Conservation (phyloP, 2,888 invertebrate genomes). For the Athripsodes cinereus region DNA sequence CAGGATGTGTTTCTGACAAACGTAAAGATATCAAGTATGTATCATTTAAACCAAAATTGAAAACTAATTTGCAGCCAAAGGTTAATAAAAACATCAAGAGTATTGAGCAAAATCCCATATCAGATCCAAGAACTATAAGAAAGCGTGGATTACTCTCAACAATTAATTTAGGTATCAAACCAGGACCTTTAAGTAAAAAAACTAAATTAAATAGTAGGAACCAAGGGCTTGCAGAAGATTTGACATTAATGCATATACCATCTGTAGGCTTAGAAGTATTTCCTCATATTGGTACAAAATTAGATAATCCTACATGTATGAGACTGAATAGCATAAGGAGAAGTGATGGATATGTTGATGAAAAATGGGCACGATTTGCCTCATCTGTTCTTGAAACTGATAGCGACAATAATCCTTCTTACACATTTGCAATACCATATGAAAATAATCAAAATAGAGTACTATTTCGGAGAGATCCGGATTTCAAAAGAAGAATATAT, state of each 20-base stretch:
- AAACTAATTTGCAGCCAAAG: neutral
- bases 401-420: constrained; percentile 33
- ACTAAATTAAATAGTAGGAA: constrained; percentile 35
- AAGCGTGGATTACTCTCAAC: constrained; percentile 31
- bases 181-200: constrained; percentile 53
- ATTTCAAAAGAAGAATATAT: constrained; percentile 13
- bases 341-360: constrained; percentile 40
- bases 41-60: constrained; percentile 4
- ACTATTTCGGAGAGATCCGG: constrained; percentile 39
- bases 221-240: constrained; percentile 42
- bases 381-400: constrained; percentile 43
- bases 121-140: constrained; percentile 22
- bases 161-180: constrained; percentile 44
- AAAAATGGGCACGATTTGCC: constrained; percentile 52
- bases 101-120: constrained; percentile 2
- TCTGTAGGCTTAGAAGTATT: constrained; percentile 44
- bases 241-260: constrained; percentile 46
- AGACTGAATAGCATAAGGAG: constrained; percentile 40
- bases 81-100: constrained; percentile 3
- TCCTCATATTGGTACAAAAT: constrained; percentile 42
- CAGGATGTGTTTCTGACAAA: constrained; percentile 26
- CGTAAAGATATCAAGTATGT: neutral
- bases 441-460: constrained; percentile 51
- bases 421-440: constrained; percentile 54
- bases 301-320: constrained; percentile 41